Base-by-base conservation (phyloP, 2,797 vertebrate genomes). In the Helicolenus hilgendorfi region DNA sequence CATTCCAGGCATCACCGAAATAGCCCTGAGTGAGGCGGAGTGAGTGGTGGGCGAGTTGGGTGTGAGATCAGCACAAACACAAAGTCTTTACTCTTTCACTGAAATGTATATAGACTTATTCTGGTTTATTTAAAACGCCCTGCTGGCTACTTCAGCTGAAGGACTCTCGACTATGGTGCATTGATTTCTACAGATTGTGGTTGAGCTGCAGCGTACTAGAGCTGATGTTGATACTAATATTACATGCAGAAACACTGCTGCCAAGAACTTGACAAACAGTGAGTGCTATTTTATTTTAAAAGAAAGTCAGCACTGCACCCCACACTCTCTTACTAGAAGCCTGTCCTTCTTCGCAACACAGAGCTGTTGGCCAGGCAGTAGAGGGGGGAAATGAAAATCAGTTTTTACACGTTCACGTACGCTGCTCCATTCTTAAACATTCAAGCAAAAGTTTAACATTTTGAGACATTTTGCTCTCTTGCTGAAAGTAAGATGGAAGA, bases 1-100 rank as follows among this genome's bases (percentile, higher is more conserved):
- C 98, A 96, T 99, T 99, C 99, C 99, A 99, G 97, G 99, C 98
- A 93, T 99, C 98, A 95, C 98, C 98, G 97, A 99, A 99, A 98
- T 99, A 99, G 95, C 99, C 99, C 99, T 99, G 98, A 96, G 97
- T 96, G 96, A 98, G 96, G 98, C 94, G 94, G 97, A 96, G 96
- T 22, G 68, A 78, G 89, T n/a, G 75, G 84, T 63, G 56, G 84
- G 80, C 74, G 71, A 86, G 86, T 77, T 55, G 72, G 72, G 49
- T 20, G 65, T 73, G 29, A 79, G 69, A 90, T 81, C 41, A 75
- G 82, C 85, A 88, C 63, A 85, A 73, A 87, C 14, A 92, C 73
- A 79, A 71, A 18, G n/a, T 24, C 31, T 89, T 84, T 56, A 84
- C 63, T 81, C 55, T 81, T 20, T 67, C 5, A 75, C 31, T 80